Base-by-base conservation (phyloP, 2,797 vertebrate species). In the Poecile montanus region DNA sequence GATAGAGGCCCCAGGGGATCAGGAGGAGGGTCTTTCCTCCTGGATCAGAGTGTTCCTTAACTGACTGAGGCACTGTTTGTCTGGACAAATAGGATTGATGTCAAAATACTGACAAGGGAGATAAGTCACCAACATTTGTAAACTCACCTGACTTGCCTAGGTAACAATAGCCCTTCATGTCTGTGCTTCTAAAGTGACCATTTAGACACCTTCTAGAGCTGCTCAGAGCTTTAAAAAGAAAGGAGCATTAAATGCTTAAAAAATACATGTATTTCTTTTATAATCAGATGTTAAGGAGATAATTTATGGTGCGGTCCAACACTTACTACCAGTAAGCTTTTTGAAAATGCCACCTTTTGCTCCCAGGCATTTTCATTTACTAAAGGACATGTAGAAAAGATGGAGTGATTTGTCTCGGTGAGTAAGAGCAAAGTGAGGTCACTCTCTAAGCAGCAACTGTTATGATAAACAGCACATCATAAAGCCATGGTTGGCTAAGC, bases 401-500 rank as follows among this genome's bases (percentile, higher is more conserved):
- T 40, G 57, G n/a, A 38, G 27, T 30, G 48, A 89, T 92, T 88
- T 89, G 38, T 80, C 63, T 73, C 1, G 7, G 65, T 85, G 38
- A 91, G 62, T 65, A 91, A 89, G 32, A 88, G 32, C 32, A 70
- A 85, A 89, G 34, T 38, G 80, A 95, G 51, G 38, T 67, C 56
- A 48, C 17, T 34, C 23, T 36, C 48, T 48, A 68, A 78, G 62
- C 53, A 70, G 42, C 27, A 38, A 63, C 26, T 62, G n/a, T 68
- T 83, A 51, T 38, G 72, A 89, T 19, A 84, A 81, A 85, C 54
- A 77, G 54, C 42, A 87, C 63, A 76, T 60, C 70, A 73, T 22
- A 86, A 91, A 89, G 74, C 48, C 48, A 75, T 25, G 13, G 38
- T 56, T 95, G 76, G 88, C n/a, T 67, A 82, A 94, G 76, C 61